Conservation (phyloP, 2,113 vertebrate species). For the Scytalopus superciliaris region DNA sequence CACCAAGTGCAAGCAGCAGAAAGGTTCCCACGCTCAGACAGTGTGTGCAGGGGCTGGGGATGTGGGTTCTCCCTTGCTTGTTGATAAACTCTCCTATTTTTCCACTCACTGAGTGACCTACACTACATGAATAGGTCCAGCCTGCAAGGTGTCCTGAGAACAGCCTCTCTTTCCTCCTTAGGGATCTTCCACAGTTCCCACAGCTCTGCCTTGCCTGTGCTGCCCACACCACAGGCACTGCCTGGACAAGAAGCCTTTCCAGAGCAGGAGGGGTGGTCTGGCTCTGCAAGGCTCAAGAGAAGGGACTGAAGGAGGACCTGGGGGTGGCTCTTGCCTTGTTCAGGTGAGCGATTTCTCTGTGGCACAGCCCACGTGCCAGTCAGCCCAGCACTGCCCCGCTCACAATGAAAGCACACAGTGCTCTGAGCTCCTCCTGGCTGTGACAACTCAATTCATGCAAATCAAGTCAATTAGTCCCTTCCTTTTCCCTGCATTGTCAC, state of each 20-base stretch:
- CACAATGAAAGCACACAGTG: background rate
- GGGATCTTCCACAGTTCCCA: background rate
- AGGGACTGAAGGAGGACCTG: background rate
- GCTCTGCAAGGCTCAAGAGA: background rate
- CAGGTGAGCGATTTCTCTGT: background rate
- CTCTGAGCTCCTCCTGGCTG: background rate
- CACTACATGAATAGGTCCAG: rapidly evolving
- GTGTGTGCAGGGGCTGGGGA: rapidly evolving
- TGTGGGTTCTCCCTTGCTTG: background rate
- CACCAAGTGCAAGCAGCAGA: rapidly evolving
- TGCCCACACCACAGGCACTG: background rate
- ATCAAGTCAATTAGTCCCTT: background rate
- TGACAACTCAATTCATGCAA: background rate
- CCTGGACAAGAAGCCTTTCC: background rate
- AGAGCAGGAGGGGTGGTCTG: background rate
- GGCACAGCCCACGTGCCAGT: background rate
- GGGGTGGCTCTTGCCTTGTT: background rate
- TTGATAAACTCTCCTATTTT: background rate
- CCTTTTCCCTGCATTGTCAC: background rate
- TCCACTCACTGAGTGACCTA: background rate
- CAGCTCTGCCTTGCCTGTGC: background rate
- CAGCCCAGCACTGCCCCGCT: background rate
- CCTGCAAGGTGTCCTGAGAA: background rate
- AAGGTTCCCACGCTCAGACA: background rate
- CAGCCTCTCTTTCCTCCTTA: background rate